Base-by-base conservation (phyloP, 2,797 vertebrate species). In the Telmatherina bonti region DNA sequence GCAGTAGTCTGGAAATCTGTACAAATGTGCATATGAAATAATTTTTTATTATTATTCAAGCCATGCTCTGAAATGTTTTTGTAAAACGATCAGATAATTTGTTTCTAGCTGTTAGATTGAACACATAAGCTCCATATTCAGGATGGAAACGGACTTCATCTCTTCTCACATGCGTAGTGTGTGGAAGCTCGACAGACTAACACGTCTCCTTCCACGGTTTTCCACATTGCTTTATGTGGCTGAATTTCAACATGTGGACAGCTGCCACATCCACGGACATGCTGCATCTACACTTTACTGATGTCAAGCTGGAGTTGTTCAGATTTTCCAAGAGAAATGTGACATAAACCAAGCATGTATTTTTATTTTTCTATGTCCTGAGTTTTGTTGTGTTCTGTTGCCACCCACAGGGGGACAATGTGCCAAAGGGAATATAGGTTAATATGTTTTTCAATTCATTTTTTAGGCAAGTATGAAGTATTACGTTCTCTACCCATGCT, bases 391-490 rank as follows among this genome's bases (percentile, higher is more conserved):
- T 65, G 36, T 71, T 86, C 35, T 84, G 61, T 73, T 78, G 68
- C 70, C 52, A 30, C 59, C 67, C 55, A 70, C 22, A n/a, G 16
- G 65, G 78, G 61, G 26, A 49, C 1, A 56, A 67, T 70, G 74
- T 88, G 78, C 76, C 84, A 89, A 83, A 70, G 57, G 54, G 51
- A 62, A 70, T 51, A 79, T 47, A 22, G n/a, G n/a, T n/a, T n/a
- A 62, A 36, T 56, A 24, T 76, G 76, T 64, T 68, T 68, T 67
- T 64, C 5, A 7, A 15, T 49, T 11, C 43, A 27, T 6, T 31
- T 61, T 66, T 62, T 57, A 58, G 49, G 75, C 69, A 82, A 86
- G 76, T 70, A 87, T 89, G 83, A 91, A 91, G 91, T 92, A 92
- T 89, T 86, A 73, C 76, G 52, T 68, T 76, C n/a, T 56, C 30